Evolutionary conservation across 2,113 vertebrate genomes (phyloP).

Genomic region (Sturnira hondurensis): DNA sequence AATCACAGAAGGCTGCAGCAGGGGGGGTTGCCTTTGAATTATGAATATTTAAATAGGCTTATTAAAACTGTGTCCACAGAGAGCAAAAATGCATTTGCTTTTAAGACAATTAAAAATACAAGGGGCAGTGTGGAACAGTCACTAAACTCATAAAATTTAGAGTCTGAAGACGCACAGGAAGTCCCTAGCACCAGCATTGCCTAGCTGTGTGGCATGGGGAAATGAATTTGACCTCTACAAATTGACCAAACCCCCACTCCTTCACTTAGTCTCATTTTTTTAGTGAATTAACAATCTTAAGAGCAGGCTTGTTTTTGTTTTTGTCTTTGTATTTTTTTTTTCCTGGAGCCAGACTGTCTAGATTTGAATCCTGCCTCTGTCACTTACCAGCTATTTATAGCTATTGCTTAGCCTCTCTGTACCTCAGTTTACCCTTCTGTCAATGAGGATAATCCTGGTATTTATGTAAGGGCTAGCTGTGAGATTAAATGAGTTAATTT

Average conservation of each 20-base stretch:
- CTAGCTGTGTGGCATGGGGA: background rate
- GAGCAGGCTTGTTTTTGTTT: no score
- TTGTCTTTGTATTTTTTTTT: no score
- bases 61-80: constrained; percentile 66
- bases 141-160: background rate
- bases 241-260: background rate
- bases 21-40: constrained; percentile 51
- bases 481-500: background rate
- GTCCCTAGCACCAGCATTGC: background rate
- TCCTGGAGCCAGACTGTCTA: background rate
- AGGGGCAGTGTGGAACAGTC: background rate
- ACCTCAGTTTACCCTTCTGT: background rate
- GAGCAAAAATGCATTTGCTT: constrained; percentile 56
- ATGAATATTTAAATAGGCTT: constrained; percentile 73
- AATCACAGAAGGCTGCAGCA: constrained; percentile 28
- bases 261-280: background rate
- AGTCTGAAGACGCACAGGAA: background rate
- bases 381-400: background rate
- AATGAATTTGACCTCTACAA: background rate
- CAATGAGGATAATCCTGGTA: background rate
- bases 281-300: background rate
- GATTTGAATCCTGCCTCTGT: background rate
- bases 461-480: background rate
- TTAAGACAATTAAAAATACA: constrained; percentile 70
- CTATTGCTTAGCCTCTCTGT: background rate